Evolutionary conservation across 2,888 invertebrate genomes (phyloP), one percentile per base, ranked within the genome.

Genomic region (Tenthredo livida): DNA sequence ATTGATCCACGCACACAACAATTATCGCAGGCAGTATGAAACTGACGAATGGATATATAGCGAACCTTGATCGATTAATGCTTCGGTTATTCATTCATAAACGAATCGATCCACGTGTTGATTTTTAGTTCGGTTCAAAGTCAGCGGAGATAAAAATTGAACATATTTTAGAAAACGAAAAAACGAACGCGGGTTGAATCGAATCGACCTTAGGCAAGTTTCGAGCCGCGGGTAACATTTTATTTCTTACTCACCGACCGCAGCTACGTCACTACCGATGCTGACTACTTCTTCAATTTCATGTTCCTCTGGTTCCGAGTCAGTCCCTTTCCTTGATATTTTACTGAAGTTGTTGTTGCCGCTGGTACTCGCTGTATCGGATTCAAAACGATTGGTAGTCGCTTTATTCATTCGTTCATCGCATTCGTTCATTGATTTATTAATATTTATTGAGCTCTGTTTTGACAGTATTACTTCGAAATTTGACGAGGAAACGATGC

Each of bases 241-340:
- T 40, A 58, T 61, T 40, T 80, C 80, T 15, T 80, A 78, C 84
- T 50, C 78, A 84, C 84, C 84, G 84, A 50, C 78, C 33, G 84
- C 61, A 47, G 75, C 67, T 4, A 65, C 65, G 65, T 54, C 47
- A 80, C 47, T 43, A 33, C n/a, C 82, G 47, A 67, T 65, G 33
- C 40, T 70, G 50, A 29, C 40, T 37, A 72, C 85, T 70, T 85
- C 40, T 65, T 82, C 70, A 15, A n/a, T 15, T 70, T 85, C 29
- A n/a, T 85, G 85, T 72, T 85, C 58, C 33, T 54, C 82, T 72
- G 78, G 21, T 82, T 37, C 85, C 43, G 54, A 67, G 85, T 47
- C 85, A 58, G 80, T 85, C 80, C 80, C 70, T 82, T 80, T 82
- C 85, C 67, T 83, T 83, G 65, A 61, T 83, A 70, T 83, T 83